Conservation (phyloP, 2,113 vertebrate genomes). For the Pollachius pollachius region DNA sequence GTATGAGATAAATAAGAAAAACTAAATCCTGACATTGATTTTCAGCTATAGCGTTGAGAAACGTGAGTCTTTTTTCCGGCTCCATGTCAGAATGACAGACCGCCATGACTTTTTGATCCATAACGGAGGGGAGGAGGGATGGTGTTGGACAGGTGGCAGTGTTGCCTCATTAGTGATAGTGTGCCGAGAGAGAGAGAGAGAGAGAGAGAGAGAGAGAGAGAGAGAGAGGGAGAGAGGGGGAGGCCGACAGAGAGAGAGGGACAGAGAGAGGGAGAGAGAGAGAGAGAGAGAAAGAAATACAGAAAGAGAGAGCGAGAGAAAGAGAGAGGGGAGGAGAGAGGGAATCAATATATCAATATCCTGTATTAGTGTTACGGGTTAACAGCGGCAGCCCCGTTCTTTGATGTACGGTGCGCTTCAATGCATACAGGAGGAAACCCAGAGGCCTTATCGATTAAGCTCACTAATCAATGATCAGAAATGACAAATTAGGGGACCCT, state of each 20-base stretch:
- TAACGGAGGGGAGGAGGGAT: conserved; percentile 4
- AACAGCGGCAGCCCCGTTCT: conserved; percentile 29
- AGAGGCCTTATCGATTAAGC: conserved; percentile 37
- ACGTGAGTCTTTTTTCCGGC: too few relatives aligned
- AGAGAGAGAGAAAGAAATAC: too few relatives aligned
- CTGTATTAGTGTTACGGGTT: conserved; percentile 27
- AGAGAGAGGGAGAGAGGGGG: too few relatives aligned
- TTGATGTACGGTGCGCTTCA: conserved; percentile 26
- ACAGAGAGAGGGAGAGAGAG: too few relatives aligned
- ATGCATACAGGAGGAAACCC: conserved; percentile 21
- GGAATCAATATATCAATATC: conserved; percentile 51
- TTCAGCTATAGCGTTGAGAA: too few relatives aligned
- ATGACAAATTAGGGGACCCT: conserved; percentile 18
- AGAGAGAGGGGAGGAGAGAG: conserved; percentile 21
- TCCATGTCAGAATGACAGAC: neutral
- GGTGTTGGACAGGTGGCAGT: neutral
- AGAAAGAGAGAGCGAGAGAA: neutral
- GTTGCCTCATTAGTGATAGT: conserved; percentile 20
- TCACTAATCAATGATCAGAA: conserved; percentile 42
- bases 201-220: neutral
- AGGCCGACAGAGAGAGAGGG: too few relatives aligned
- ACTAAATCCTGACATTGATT: too few relatives aligned
- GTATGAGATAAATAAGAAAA: too few relatives aligned
- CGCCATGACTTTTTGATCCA: neutral
- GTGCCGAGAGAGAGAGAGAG: neutral